Base-by-base conservation (phyloP, 2,888 invertebrate species). In the Rhamphomyia laevipes region DNA sequence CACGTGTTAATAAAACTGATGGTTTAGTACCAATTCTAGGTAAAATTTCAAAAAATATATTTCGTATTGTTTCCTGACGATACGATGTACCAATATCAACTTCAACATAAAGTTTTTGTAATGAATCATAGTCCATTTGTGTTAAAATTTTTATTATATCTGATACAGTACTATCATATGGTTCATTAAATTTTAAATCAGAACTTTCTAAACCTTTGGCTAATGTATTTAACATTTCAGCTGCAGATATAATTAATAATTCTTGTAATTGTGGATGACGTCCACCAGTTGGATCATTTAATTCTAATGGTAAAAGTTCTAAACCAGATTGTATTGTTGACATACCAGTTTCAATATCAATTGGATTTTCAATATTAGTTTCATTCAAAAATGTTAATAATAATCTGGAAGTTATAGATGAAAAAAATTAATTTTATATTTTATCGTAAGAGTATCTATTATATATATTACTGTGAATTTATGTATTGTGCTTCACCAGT, bases 31-130 rank as follows among this genome's bases (percentile, higher is more conserved):
- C 78, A 23, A 81, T 77, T 58, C 83, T 79, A 0, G 85, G 84
- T 31, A 85, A 71, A 1, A 82, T 76, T 62, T 85, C 84, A 56
- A 84, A 67, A 60, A 84, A 84, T 59, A 85, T 80, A 59, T 84
- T 84, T 43, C 81, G 74, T 21, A 82, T 77, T 0, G 85, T 85
- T 64, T 85, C 85, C 63, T 83, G 75, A 27, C 81, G 78, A 58
- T 84, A 84, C 55, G 84, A 84, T 4, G 85, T 85, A 1, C 85
- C 84, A 1, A 80, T 67, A 2, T 77, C 76, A 21, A 80, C 67
- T 53, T 78, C 77, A 6, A 74, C 71, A 56, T 78, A 78, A 0
- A 80, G 64, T 27, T 71, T 71, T 41, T 63, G 63, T 4, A 71
- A 49, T 6, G 70, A 68, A 30, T 63, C 61, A 45, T 63, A 66